Base-by-base conservation (phyloP, 2,113 vertebrate species). In the Bubo scandiacus region DNA sequence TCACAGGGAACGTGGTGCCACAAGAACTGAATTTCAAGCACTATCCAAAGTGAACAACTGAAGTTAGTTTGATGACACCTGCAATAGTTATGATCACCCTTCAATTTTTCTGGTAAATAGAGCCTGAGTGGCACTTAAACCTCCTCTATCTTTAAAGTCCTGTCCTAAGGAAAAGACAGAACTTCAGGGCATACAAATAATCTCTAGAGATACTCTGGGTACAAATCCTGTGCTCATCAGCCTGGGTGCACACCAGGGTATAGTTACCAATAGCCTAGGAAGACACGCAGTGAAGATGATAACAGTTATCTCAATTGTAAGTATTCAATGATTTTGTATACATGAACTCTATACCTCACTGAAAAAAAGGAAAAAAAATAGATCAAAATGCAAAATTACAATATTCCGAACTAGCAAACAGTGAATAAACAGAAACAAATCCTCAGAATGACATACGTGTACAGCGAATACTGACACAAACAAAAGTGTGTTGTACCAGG, bases 381-480 rank as follows among this genome's bases (percentile, higher is more conserved):
- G 29, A 77, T 25, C 36, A 59, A 90, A 54, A 8, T 18, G 32
- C 29, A 38, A 66, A 83, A 51, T 42, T 38, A 34, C 15, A 87
- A 38, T 27, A 72, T 21, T 83, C 16, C 32, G 61, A 27, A 65
- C 5, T 29, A 58, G 23, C 15, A 73, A 61, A 45, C 5, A 52
- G 9, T 21, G 30, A 47, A 63, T 12, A 58, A 81, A 52, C 18
- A 8, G 29, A 3, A 1, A 5, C 17, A 36, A 32, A 3, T 4
- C 13, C 52, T 7, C 1, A 0, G 19, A 63, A 42, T 55, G n/a
- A 5, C 63, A 27, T 7, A n/a, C 22, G 19, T 9, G 6, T 25
- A 17, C 49, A 88, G 43, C 2, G 1, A 85, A 81, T 34, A 72
- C 70, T 68, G 36, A 85, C 2, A 1, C 83, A 87, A 88, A 77